Conservation (phyloP, 2,113 vertebrate genomes). For the Carlito syrichta region DNA sequence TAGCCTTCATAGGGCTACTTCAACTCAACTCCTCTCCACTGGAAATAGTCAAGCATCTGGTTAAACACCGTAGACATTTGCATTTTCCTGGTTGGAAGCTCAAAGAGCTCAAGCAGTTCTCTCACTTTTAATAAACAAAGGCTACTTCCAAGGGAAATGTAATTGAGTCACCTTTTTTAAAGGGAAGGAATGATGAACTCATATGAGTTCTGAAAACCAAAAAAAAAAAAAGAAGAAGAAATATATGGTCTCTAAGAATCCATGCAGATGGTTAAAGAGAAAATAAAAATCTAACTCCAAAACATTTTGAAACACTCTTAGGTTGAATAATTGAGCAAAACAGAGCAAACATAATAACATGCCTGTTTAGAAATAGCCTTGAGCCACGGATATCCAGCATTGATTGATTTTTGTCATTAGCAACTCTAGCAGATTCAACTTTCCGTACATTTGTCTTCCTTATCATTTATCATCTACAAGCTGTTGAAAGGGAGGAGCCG, state of each 20-base stretch:
- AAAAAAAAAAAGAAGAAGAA: constrained; percentile 37
- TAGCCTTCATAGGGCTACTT: constrained; percentile 5
- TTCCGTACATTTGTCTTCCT: not conserved
- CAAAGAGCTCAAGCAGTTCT: constrained; percentile 37
- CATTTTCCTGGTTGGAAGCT: constrained; percentile 56
- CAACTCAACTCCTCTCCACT: constrained; percentile 46
- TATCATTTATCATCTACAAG: constrained; percentile 8
- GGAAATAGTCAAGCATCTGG: constrained; percentile 44
- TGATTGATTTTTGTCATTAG: constrained; percentile 62
- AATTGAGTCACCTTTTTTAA: constrained; percentile 41
- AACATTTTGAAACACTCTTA: constrained; percentile 30
- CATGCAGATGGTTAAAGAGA: not conserved
- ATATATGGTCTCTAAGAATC: constrained; percentile 31
- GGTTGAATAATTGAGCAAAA: constrained; percentile 39
- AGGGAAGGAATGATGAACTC: not conserved
- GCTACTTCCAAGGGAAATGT: constrained; percentile 42
- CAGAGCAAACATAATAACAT: not conserved
- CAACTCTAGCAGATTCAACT: constrained; percentile 40
- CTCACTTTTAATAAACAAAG: constrained; percentile 57
- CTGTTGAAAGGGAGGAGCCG: not conserved
- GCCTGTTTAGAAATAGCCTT: constrained; percentile 21
- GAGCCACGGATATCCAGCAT: constrained; percentile 2
- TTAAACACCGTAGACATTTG: constrained; percentile 54
- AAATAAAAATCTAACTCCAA: constrained; percentile 36
- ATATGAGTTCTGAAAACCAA: constrained; percentile 33